These are phyloP conservation scores for Beroe ovata DNA, from an alignment of 37 sponge, comb jelly and placozoan species.

Conservation along the genomic window DNA sequence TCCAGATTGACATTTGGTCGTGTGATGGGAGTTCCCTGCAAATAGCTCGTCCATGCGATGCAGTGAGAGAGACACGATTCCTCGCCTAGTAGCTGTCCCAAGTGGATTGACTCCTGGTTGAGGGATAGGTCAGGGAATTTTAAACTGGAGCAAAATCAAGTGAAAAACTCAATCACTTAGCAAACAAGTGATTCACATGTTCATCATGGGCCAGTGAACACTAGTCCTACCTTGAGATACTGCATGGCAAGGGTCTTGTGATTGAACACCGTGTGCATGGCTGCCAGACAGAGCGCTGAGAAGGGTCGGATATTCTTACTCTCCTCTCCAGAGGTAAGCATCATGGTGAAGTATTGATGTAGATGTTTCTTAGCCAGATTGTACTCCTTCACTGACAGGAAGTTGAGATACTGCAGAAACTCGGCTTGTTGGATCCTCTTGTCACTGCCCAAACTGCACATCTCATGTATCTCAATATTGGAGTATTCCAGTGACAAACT, in stretches of 20 bases:
- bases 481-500: not conserved
- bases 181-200: no score
- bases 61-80: constrained; percentile 65
- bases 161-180: no score
- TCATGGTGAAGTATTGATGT: constrained; percentile 59
- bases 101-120: constrained; percentile 64
- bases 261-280: constrained; percentile 46
- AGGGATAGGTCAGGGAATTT: no score
- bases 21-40: constrained; percentile 52
- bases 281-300: constrained; percentile 37
- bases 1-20: not conserved
- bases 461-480: constrained; percentile 5
- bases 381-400: constrained; percentile 47
- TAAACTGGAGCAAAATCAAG: no score
- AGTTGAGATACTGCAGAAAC: constrained; percentile 51
- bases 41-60: constrained; percentile 49
- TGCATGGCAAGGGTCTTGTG: constrained; percentile 35
- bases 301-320: constrained; percentile 48
- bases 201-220: no score
- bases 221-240: constrained; percentile 22
- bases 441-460: not conserved
- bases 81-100: constrained; percentile 25
- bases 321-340: not conserved
- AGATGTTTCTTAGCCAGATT: constrained; percentile 47
- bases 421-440: constrained; percentile 57